Evolutionary conservation across 2,888 invertebrate species (phyloP), one percentile per base, ranked within the genome.

Genomic region (Ernsta delagoae): DNA sequence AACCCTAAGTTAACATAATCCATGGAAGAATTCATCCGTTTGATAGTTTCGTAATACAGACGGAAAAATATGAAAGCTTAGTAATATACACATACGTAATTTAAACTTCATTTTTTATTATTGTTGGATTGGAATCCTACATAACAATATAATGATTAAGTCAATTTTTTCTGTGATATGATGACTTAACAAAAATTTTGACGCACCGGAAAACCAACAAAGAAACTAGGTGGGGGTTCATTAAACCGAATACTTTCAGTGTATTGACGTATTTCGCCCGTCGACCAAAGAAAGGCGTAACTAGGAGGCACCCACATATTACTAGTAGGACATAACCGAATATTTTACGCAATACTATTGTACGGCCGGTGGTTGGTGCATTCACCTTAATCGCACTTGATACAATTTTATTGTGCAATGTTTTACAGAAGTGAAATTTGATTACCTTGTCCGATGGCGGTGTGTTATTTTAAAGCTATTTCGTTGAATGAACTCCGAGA

Each of bases 381-480:
- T 67, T 61, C 61, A 67, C 56, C 53, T 50, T 50, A 39, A 39
- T 59, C 12, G 31, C 59, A 56, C 34, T 36, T 61, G 53, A 54
- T 62, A 61, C 60, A 56, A 62, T 54, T 45, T 53, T 53, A 53
- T 67, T 62, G 56, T 62, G 61, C 56, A 62, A 67, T 67, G 43
- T 36, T 65, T 65, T 65, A 59, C 48, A 56, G 34, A 64, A 70
- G 70, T 71, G 71, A 71, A 70, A 71, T 72, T 72, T 72, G 71
- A 71, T 71, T 71, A 63, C 61, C 45, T 67, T 9, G 60, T 43
- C 4, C 41, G 45, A 63, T 41, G 64, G 65, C 59, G 36, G 65
- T 65, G 45, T 67, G 60, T 61, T 54, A 60, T 41, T 67, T 67
- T 67, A 53, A 61, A 61, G 56, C 67, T 61, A 67, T 67, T 67